Percentiles rank a stretch among this genome's conserved stretches.
Evolutionary conservation across 1,140 invertebrate genomes (phyloP).

Genomic region (Stenopsyche tienmushanensis): DNA sequence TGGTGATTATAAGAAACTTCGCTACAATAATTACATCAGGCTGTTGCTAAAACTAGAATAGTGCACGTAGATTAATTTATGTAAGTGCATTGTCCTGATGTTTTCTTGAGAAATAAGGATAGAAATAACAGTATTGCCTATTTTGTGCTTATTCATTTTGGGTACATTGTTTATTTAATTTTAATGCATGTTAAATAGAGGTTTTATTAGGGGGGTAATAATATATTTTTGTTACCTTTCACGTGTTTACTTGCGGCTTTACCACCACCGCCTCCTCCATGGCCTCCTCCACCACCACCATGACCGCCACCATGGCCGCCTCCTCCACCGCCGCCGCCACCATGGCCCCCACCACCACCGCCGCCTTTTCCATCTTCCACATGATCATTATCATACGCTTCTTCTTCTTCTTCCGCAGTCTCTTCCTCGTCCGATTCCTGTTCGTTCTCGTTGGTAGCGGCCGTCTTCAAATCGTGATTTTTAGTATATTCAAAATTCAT

Average conservation of each 20-base stretch:
- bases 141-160: no score
- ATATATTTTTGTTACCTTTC: slow-evolving; percentile 23
- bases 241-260: slow-evolving; percentile 26
- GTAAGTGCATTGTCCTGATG: no score
- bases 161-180: no score
- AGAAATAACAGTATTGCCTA: no score
- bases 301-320: neutral
- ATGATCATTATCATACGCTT: slow-evolving; percentile 11
- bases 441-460: slow-evolving; percentile 15
- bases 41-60: no score
- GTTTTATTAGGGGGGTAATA: no score
- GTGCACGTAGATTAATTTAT: no score
- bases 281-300: slow-evolving; percentile 2
- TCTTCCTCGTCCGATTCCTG: slow-evolving; percentile 13
- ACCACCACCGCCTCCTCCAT: slow-evolving; percentile 13
- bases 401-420: slow-evolving; percentile 13
- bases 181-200: no score
- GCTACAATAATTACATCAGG: no score
- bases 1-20: no score
- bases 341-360: neutral
- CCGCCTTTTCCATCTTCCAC: slow-evolving; percentile 16
- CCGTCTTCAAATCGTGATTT: slow-evolving; percentile 23
- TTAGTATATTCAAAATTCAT: slow-evolving; percentile 25
- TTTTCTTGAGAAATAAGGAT: no score
- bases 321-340: slow-evolving; percentile 10